These are phyloP conservation scores for Fregata magnificens DNA, from an alignment of 2,113 vertebrate genomes.

Conservation along the genomic window DNA sequence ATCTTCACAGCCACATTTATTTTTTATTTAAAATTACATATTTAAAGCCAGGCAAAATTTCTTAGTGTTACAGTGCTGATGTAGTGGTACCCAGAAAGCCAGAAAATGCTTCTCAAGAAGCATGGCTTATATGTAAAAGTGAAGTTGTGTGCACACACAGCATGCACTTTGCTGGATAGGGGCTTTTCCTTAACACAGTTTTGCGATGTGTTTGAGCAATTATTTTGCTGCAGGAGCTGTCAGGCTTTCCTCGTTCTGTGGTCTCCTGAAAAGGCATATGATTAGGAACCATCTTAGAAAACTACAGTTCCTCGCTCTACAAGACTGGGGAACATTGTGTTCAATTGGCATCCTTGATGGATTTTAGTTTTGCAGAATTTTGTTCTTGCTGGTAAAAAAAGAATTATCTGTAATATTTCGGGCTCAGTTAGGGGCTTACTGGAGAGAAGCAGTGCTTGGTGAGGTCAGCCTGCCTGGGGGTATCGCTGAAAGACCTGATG, in stretches of 20 bases:
- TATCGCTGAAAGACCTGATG: neutral
- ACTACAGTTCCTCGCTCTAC: neutral
- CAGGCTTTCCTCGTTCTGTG: neutral
- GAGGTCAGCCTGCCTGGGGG: neutral
- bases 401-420: neutral
- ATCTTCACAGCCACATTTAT: neutral
- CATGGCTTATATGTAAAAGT: neutral
- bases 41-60: neutral
- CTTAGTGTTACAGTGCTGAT: neutral
- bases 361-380: neutral
- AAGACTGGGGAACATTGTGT: neutral
- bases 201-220: neutral
- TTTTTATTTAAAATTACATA: too few species aligned
- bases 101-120: neutral
- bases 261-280: neutral
- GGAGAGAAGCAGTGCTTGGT: neutral
- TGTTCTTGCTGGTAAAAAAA: neutral
- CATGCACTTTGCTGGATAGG: neutral
- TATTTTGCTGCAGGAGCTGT: neutral
- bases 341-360: neutral
- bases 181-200: neutral
- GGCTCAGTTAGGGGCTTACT: neutral
- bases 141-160: neutral
- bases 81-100: neutral
- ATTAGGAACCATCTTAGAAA: neutral